Evolutionary conservation across 2,113 vertebrate species (phyloP).

Genomic region (Clarias magur): DNA sequence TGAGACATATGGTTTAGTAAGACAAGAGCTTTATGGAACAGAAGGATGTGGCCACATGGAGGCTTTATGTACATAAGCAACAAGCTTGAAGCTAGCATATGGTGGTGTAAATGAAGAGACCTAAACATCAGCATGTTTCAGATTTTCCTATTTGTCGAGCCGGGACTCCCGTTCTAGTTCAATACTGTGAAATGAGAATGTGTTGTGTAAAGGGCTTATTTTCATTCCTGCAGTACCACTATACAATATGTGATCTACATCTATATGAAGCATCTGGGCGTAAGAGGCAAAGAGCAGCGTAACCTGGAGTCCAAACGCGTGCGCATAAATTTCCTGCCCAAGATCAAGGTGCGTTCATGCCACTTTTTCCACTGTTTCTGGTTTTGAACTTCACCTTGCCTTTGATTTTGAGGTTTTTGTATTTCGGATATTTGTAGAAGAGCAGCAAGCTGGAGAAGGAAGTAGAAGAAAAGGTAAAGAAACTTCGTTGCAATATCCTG

Average conservation of each 20-base stretch:
- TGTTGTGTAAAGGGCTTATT: neutral
- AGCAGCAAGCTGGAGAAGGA: conserved; percentile 92
- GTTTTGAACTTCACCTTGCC: neutral
- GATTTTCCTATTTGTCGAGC: neutral
- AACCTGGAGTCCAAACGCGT: conserved; percentile 88
- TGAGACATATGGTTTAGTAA: conserved; percentile 66
- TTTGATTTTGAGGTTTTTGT: conserved; percentile 3
- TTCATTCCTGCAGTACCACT: conserved; percentile 71
- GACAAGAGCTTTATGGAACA: conserved; percentile 46
- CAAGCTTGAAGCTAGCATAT: conserved; percentile 17
- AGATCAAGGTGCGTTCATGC: conserved; percentile 82
- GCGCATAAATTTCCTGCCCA: conserved; percentile 89
- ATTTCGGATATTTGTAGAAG: conserved; percentile 72
- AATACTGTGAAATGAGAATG: neutral
- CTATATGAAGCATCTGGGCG: conserved; percentile 96
- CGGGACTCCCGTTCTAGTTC: conserved; percentile 1
- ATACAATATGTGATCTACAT: conserved; percentile 91
- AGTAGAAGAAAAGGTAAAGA: conserved; percentile 91
- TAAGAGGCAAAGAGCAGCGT: conserved; percentile 89
- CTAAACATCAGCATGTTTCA: neutral
- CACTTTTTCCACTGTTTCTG: neutral
- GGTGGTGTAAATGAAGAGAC: conserved; percentile 5
- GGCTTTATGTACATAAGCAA: conserved; percentile 8
- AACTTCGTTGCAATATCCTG: conserved; percentile 87
- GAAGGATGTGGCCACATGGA: conserved; percentile 29